Evolutionary conservation across 2,797 vertebrate genomes (phyloP).

Genomic region (Chromis chromis): DNA sequence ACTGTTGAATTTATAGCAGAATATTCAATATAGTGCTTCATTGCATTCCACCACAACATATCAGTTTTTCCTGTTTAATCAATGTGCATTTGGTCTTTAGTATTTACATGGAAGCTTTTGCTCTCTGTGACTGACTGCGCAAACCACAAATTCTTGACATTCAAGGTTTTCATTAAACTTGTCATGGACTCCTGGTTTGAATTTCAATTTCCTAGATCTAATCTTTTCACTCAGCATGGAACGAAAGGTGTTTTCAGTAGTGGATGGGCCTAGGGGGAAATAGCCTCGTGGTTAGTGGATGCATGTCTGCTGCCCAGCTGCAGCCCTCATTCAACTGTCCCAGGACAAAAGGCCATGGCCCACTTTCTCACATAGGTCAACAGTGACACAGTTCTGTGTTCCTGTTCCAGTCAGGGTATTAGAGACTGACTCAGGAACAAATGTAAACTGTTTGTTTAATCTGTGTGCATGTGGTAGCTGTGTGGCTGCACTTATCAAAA

Average conservation of each 20-base stretch:
- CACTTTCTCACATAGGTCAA: conserved; percentile 39
- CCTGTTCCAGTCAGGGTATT: conserved; percentile 21
- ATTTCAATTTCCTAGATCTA: neutral
- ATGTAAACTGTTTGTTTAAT: conserved; percentile 48
- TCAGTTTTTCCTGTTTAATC: neutral
- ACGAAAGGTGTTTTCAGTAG: neutral
- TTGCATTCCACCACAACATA: neutral
- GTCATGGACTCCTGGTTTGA: neutral
- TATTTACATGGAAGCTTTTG: neutral
- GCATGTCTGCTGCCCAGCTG: conserved; percentile 40
- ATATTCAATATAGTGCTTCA: neutral
- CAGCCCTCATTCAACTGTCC: conserved; percentile 20
- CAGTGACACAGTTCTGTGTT: conserved; percentile 4
- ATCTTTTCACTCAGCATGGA: conserved; percentile 4
- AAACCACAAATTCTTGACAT: neutral
- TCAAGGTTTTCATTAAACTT: neutral
- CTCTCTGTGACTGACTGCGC: neutral
- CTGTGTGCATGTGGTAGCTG: conserved; percentile 29
- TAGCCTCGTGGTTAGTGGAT: neutral
- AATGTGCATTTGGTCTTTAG: neutral
- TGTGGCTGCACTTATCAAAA: conserved; percentile 8
- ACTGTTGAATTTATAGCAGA: too few species aligned
- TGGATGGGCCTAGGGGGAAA: neutral
- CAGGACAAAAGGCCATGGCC: conserved; percentile 39
- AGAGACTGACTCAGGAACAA: conserved; percentile 11